Evolutionary conservation across 2,888 invertebrate species (phyloP).

Genomic region (Automeris io): DNA sequence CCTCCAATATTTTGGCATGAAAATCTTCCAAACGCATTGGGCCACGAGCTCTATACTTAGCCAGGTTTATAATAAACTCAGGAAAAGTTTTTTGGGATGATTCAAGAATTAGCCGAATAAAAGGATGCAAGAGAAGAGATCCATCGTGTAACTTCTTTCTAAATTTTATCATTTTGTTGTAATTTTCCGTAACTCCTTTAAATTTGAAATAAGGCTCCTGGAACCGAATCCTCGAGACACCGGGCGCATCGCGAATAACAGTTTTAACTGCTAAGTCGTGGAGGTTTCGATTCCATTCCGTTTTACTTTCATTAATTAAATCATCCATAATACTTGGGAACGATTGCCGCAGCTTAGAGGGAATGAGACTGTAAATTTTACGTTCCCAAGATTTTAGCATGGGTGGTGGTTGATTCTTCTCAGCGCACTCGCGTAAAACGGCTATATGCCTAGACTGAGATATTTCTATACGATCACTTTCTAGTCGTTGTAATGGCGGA

Average conservation of each 20-base stretch:
- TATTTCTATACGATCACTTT: conserved; percentile 63
- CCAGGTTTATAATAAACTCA: conserved; percentile 69
- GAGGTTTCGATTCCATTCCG: conserved; percentile 77
- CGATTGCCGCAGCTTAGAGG: conserved; percentile 69
- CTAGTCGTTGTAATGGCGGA: conserved; percentile 41
- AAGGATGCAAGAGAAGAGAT: conserved; percentile 79
- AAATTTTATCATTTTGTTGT: conserved; percentile 74
- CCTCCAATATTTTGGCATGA: conserved; percentile 43
- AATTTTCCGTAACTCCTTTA: conserved; percentile 79
- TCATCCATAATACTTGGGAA: conserved; percentile 73
- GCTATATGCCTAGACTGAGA: conserved; percentile 71
- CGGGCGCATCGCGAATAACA: conserved; percentile 77
- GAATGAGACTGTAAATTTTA: conserved; percentile 77
- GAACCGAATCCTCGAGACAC: conserved; percentile 64
- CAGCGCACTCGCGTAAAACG: conserved; percentile 75
- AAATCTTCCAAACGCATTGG: conserved; percentile 54
- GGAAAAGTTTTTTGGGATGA: conserved; percentile 74
- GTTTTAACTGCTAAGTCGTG: conserved; percentile 80
- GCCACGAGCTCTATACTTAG: conserved; percentile 58
- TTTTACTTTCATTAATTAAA: conserved; percentile 74
- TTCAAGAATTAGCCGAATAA: conserved; percentile 78
- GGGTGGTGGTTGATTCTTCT: conserved; percentile 75
- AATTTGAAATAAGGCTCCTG: conserved; percentile 75
- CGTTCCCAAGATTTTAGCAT: conserved; percentile 79
- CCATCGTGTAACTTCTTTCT: conserved; percentile 74